phyloP scores from a whole-genome alignment of 1,140 invertebrate genomes.

The Drosophila parvula region DNA sequence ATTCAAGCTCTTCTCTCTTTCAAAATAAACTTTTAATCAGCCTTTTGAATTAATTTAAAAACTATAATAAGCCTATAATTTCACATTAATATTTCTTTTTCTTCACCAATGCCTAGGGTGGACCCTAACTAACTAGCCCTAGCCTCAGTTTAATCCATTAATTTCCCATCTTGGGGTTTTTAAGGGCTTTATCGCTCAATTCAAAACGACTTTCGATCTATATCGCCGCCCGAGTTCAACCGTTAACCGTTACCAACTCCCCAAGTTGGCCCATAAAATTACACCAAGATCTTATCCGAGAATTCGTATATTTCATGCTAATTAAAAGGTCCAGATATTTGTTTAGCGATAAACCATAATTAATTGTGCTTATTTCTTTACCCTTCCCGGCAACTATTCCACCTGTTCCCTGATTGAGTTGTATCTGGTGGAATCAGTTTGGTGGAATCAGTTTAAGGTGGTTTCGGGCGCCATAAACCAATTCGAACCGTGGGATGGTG shows the following conservation, averaged over 20 bases:
- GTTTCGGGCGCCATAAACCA: constrained; percentile 44
- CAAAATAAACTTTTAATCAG: too few species aligned
- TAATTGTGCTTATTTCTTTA: constrained; percentile 72
- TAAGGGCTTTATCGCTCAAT: constrained; percentile 36
- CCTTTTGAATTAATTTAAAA: too few species aligned
- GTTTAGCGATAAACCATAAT: constrained; percentile 67
- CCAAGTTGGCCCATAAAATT: constrained; percentile 61
- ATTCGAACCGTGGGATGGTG: constrained; percentile 40
- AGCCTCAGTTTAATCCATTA: constrained; percentile 24
- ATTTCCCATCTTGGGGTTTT: constrained; percentile 32
- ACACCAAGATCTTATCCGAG: constrained; percentile 59
- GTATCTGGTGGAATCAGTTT: constrained; percentile 43
- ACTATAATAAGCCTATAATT: background rate
- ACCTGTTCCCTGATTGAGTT: constrained; percentile 68
- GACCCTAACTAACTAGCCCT: constrained; percentile 10
- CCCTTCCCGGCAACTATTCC: constrained; percentile 10
- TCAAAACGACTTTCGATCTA: constrained; percentile 53
- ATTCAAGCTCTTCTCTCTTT: too few species aligned
- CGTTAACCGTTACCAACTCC: constrained; percentile 50
- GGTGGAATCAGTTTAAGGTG: constrained; percentile 58
- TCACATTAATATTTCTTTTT: background rate
- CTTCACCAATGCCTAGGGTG: background rate
- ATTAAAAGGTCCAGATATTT: constrained; percentile 68
- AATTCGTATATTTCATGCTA: constrained; percentile 75
- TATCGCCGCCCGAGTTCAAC: constrained; percentile 52